Evolutionary conservation across 2,888 invertebrate genomes (phyloP).

Genomic region (Agriopis leucophaearia): DNA sequence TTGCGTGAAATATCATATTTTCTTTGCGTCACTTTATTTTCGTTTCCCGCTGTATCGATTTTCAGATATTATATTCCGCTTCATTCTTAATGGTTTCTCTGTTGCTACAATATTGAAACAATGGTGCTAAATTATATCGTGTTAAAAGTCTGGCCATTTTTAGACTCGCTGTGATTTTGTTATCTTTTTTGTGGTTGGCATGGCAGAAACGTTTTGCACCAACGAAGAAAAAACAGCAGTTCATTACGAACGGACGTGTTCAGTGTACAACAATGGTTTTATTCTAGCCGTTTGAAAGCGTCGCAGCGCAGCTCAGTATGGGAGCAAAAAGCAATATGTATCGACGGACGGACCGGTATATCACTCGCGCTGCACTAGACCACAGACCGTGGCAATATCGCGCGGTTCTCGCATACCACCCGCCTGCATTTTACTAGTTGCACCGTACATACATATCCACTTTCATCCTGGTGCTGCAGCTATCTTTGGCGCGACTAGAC

Average conservation of each 20-base stretch:
- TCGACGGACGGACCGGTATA: conserved; percentile 41
- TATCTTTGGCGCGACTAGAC: conserved; percentile 38
- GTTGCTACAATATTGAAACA: conserved; percentile 20
- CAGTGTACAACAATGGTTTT: conserved; percentile 19
- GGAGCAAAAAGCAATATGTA: conserved; percentile 45
- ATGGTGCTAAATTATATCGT: conserved; percentile 11
- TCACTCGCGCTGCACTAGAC: conserved; percentile 50
- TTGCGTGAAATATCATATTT: conserved; percentile 33
- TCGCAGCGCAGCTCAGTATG: conserved; percentile 18
- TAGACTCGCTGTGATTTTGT: neutral
- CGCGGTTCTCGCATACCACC: conserved; percentile 42
- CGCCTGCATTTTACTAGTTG: conserved; percentile 24
- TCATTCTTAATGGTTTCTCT: conserved; percentile 20
- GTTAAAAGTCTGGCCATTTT: neutral
- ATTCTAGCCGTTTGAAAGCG: conserved; percentile 27
- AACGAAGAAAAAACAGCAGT: conserved; percentile 16
- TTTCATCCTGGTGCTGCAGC: conserved; percentile 38
- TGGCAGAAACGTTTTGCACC: conserved; percentile 1
- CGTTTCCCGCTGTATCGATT: conserved; percentile 20
- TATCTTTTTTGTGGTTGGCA: neutral
- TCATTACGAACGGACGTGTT: conserved; percentile 17
- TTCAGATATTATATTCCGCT: conserved; percentile 10
- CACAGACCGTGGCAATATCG: conserved; percentile 50
- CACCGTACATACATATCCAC: conserved; percentile 28
- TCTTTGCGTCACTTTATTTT: conserved; percentile 25